A percentile compares a stretch with the other conserved stretches of the same genome.
phyloP scores from a whole-genome alignment of 2,888 invertebrate genomes.

The Cetonia aurata region DNA sequence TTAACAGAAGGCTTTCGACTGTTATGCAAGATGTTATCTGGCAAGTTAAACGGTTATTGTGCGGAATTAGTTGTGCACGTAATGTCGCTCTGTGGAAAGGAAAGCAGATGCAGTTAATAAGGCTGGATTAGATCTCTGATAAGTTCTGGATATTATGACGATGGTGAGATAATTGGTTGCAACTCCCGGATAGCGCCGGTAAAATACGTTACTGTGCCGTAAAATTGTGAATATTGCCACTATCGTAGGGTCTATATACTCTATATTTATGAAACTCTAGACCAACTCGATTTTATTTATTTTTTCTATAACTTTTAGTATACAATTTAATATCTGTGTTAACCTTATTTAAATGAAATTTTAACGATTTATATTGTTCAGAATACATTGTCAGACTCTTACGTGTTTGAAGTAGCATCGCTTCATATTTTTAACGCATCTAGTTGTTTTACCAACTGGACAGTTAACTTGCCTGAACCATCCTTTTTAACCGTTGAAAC shows the following conservation, averaged over 20 bases:
- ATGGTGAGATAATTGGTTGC: conserved; percentile 17
- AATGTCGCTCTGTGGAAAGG: conserved; percentile 8
- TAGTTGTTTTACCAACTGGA: too few species aligned
- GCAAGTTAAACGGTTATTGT: conserved; percentile 7
- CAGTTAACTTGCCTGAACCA: too few species aligned
- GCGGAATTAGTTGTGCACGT: conserved; percentile 16
- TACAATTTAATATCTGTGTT: background rate
- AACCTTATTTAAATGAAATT: background rate
- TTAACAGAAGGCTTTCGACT: conserved; percentile 16
- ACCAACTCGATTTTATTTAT: too few species aligned
- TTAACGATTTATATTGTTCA: too few species aligned
- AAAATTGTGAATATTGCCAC: background rate
- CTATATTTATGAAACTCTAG: background rate
- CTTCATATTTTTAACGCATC: too few species aligned
- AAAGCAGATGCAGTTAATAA: conserved; percentile 36
- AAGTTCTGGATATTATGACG: conserved; percentile 18
- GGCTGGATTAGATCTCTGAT: conserved; percentile 21
- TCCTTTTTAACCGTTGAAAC: too few species aligned
- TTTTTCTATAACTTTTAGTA: too few species aligned
- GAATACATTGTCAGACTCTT: too few species aligned
- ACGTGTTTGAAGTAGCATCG: too few species aligned
- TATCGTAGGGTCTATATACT: background rate
- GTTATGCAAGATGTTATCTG: conserved; percentile 23
- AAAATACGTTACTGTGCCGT: background rate
- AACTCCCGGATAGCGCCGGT: conserved; percentile 1